Conservation (phyloP, 2,113 vertebrate genomes). For the Halichoeres trimaculatus region DNA sequence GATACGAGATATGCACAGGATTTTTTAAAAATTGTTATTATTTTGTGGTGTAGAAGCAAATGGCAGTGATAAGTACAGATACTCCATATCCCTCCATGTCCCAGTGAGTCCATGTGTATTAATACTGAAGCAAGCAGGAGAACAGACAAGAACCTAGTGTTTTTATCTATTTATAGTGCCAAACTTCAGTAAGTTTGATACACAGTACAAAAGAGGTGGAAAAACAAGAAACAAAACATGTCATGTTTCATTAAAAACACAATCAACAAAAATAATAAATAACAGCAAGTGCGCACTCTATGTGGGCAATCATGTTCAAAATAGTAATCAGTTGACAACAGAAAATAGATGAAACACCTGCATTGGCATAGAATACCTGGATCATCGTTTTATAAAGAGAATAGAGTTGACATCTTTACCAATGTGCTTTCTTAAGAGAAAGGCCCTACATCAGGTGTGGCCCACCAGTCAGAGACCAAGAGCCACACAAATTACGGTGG, state of each 20-base stretch:
- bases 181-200: conserved; percentile 2
- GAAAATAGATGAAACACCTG: no score
- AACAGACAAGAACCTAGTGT: no score
- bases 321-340: no score
- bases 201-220: neutral
- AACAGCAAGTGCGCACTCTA: no score
- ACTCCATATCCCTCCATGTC: conserved; percentile 2
- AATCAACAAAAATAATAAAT: neutral
- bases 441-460: no score
- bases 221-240: neutral
- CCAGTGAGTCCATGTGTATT: neutral
- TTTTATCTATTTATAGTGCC: conserved; percentile 24
- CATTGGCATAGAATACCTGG: no score
- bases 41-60: conserved; percentile 34
- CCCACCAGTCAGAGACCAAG: no score
- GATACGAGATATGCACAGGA: conserved; percentile 26
- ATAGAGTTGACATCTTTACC: no score
- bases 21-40: conserved; percentile 41
- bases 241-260: neutral
- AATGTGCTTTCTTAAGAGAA: no score
- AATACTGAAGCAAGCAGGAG: neutral
- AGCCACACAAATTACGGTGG: no score
- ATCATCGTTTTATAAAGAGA: no score
- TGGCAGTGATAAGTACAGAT: conserved; percentile 46
- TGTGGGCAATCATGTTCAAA: no score